phyloP scores from a whole-genome alignment of 2,113 vertebrate species.

The Sceloporus undulatus region DNA sequence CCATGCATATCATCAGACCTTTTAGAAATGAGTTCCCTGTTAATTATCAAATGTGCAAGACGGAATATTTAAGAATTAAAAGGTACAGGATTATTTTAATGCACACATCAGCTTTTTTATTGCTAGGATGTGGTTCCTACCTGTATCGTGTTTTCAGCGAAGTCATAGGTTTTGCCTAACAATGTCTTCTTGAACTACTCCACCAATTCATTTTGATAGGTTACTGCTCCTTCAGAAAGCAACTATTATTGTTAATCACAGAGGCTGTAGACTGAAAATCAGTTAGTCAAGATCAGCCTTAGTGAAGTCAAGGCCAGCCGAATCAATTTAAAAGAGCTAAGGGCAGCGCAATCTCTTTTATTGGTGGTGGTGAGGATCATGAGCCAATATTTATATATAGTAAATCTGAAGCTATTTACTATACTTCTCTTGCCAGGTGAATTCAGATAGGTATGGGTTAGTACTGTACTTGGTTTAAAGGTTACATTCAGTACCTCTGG shows the following conservation, averaged over 20 bases:
- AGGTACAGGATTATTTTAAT: background rate
- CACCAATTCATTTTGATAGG: background rate
- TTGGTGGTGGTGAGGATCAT: background rate
- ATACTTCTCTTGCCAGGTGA: background rate
- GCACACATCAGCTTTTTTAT: background rate
- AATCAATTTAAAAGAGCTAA: constrained; percentile 13
- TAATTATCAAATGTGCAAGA: background rate
- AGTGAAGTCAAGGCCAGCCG: constrained; percentile 8
- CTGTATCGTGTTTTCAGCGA: background rate
- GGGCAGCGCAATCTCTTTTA: background rate
- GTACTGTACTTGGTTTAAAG: background rate
- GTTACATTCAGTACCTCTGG: background rate
- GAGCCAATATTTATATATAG: constrained; percentile 4
- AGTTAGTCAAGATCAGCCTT: background rate
- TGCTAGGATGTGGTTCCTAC: too few species aligned
- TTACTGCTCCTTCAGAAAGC: constrained; percentile 2
- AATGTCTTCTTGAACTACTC: background rate
- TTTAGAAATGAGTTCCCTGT: background rate
- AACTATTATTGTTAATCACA: background rate
- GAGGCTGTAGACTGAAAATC: constrained; percentile 14
- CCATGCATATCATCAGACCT: background rate
- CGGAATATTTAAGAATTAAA: too few species aligned
- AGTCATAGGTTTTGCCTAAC: too few species aligned
- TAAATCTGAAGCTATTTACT: background rate
- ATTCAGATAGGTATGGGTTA: background rate